Evolutionary conservation across 2,888 invertebrate species (phyloP).

Genomic region (Plebejus argus): DNA sequence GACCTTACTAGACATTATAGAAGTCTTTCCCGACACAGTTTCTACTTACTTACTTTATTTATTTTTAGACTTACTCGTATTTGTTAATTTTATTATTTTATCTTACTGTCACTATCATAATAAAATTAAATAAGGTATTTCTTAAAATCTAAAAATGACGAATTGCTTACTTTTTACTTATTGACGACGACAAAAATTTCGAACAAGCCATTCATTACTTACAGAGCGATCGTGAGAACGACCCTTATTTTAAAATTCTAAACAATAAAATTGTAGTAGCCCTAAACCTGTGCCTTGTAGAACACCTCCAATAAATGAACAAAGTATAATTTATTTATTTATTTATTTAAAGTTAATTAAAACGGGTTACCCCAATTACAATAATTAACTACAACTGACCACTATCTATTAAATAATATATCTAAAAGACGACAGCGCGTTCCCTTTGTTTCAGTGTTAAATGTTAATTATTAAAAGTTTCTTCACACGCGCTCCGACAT

Average conservation of each 20-base stretch:
- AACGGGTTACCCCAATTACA: too few species aligned
- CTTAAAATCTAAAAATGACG: neutral
- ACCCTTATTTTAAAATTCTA: neutral
- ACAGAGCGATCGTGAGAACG: neutral
- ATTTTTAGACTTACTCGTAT: neutral
- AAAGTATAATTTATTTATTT: too few species aligned
- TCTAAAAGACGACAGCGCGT: neutral
- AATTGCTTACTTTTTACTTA: neutral
- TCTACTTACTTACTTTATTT: neutral
- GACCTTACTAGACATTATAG: constrained; percentile 18
- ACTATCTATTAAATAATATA: too few species aligned
- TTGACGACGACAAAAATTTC: neutral
- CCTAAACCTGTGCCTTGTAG: neutral
- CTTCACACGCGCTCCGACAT: constrained; percentile 70
- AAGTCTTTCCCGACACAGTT: constrained; percentile 18
- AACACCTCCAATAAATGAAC: neutral
- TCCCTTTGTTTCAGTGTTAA: constrained; percentile 47
- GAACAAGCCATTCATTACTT: neutral
- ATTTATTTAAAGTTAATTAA: too few species aligned
- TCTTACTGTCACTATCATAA: neutral
- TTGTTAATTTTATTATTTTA: neutral
- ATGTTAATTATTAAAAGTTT: constrained; percentile 54
- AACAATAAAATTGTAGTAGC: neutral
- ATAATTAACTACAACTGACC: too few species aligned
- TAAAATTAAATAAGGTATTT: neutral